A percentile compares a stretch with the other conserved stretches of the same genome.
Evolutionary conservation across 2,113 vertebrate genomes (phyloP).

Genomic region (Cottus gobio): DNA sequence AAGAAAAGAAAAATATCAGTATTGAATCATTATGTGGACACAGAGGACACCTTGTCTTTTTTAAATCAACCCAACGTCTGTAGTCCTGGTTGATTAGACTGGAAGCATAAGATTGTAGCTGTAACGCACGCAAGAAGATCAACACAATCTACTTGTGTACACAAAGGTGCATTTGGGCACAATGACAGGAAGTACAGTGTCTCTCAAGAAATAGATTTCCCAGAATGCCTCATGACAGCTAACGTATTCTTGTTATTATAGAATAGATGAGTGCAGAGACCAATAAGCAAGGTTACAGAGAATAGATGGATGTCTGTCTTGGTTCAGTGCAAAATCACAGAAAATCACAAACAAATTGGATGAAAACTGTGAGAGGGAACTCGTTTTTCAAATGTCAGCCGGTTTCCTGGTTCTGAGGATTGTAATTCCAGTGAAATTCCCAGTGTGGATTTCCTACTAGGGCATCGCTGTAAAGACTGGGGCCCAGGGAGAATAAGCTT

Average conservation of each 20-base stretch:
- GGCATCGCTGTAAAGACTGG: slow-evolving; percentile 17
- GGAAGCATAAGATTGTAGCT: not conserved
- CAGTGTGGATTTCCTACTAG: slow-evolving; percentile 30
- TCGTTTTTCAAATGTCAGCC: not conserved
- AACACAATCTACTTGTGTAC: not conserved
- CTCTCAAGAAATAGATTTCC: not conserved
- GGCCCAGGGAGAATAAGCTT: slow-evolving; percentile 59
- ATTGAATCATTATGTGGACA: slow-evolving; percentile 15
- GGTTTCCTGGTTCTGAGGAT: slow-evolving; percentile 20
- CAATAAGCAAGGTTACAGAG: not conserved
- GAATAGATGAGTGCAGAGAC: not conserved
- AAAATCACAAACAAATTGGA: not conserved
- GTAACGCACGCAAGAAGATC: too few species aligned
- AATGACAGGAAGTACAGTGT: not conserved
- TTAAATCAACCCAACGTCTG: not conserved
- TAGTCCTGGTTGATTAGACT: not conserved
- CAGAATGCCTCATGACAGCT: too few species aligned
- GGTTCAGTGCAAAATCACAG: not conserved
- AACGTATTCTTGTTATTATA: not conserved
- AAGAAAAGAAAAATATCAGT: not conserved
- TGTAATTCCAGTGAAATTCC: slow-evolving; percentile 49
- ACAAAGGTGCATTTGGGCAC: not conserved
- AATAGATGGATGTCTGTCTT: not conserved
- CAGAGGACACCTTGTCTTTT: slow-evolving; percentile 20
- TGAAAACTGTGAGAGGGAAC: not conserved